These are phyloP conservation scores for Graptemys geographica DNA, from an alignment of 2,797 vertebrate genomes.

Conservation along the genomic window DNA sequence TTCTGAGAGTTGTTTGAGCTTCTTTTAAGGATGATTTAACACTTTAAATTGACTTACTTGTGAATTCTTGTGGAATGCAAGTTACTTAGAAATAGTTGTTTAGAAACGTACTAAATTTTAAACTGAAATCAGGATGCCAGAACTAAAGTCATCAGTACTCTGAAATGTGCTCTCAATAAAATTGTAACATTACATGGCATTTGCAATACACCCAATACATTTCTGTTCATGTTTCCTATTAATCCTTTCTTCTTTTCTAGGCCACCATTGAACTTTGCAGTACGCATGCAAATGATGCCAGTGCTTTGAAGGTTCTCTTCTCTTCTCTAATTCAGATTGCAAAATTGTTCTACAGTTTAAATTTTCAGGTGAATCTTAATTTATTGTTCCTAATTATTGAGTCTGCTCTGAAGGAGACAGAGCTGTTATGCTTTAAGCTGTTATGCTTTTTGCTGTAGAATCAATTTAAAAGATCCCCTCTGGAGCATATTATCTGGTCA, in stretches of 20 bases:
- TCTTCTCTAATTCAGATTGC: slow-evolving; percentile 97
- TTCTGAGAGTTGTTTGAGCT: neutral
- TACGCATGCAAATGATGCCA: slow-evolving; percentile 93
- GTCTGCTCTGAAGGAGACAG: neutral
- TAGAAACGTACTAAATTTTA: neutral
- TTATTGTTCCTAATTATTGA: neutral
- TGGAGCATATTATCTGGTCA: neutral
- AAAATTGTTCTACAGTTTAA: slow-evolving; percentile 98
- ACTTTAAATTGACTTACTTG: neutral
- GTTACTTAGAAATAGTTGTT: neutral
- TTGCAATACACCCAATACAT: neutral
- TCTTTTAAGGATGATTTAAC: neutral
- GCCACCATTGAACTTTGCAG: slow-evolving; percentile 98
- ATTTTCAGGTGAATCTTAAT: slow-evolving; percentile 91
- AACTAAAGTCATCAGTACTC: neutral
- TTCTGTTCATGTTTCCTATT: slow-evolving; percentile 22
- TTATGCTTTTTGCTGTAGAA: neutral
- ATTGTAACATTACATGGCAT: neutral
- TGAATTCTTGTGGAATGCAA: neutral
- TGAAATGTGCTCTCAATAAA: neutral
- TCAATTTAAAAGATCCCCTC: neutral
- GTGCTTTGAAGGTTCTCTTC: slow-evolving; percentile 96
- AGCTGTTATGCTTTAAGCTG: neutral
- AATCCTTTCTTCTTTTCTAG: slow-evolving; percentile 78
- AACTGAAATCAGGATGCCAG: neutral